Percentiles rank a stretch among this genome's conserved stretches.
These are phyloP conservation scores for Illadopsis cleaveri DNA, from an alignment of 2,113 vertebrate species.

Conservation along the genomic window DNA sequence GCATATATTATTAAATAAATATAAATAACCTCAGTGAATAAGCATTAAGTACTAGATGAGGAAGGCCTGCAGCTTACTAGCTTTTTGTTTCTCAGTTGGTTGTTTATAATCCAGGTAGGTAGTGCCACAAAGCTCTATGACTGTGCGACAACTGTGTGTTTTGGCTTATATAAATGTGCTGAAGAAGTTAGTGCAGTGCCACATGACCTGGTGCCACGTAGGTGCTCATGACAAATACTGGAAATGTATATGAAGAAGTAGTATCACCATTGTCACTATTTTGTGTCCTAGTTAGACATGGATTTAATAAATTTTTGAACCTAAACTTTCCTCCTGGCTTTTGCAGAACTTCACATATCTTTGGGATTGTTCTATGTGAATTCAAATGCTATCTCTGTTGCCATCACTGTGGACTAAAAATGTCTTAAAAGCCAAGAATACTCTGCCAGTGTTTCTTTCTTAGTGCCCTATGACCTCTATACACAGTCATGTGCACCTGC, in stretches of 20 bases:
- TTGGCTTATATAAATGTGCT: neutral
- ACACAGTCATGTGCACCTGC: neutral
- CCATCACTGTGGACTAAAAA: neutral
- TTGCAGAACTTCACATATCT: neutral
- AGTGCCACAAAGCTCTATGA: neutral
- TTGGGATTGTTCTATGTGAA: neutral
- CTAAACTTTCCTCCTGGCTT: neutral
- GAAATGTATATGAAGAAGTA: neutral
- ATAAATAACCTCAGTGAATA: neutral
- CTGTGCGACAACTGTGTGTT: neutral
- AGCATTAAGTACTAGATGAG: neutral
- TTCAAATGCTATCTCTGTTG: neutral
- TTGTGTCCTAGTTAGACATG: neutral
- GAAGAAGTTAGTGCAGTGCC: neutral
- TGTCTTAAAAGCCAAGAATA: neutral
- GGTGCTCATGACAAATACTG: neutral
- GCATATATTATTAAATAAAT: neutral
- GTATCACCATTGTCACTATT: neutral
- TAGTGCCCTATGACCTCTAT: neutral
- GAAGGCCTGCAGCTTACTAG: neutral
- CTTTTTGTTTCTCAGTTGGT: neutral
- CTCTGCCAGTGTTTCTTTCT: neutral
- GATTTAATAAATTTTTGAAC: neutral
- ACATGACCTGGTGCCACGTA: rapidly evolving
- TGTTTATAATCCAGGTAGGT: neutral